phyloP scores from a whole-genome alignment of 2,797 vertebrate genomes.

The Lycodopsis pacificus region DNA sequence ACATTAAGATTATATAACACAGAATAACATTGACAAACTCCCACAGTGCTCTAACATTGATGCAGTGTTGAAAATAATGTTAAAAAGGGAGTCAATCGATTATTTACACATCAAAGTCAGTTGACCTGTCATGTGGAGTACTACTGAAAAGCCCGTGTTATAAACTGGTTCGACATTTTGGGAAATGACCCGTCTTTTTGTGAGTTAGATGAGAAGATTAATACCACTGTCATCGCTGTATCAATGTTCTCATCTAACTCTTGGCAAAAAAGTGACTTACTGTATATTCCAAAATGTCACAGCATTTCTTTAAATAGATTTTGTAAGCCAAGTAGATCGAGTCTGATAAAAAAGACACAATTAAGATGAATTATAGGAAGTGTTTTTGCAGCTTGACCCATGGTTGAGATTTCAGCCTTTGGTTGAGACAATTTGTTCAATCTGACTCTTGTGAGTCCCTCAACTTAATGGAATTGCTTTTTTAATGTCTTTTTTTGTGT shows the following conservation, averaged over 20 bases:
- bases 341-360: not conserved
- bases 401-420: not conserved
- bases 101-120: not conserved
- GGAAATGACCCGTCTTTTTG: not conserved
- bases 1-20: conserved; percentile 5
- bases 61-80: conserved; percentile 9
- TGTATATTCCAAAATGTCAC: not conserved
- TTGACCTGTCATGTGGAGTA: not conserved
- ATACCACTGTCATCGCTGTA: not conserved
- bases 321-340: not conserved
- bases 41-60: not conserved
- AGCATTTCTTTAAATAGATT: not conserved
- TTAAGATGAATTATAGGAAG: not conserved
- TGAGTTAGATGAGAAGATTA: not conserved
- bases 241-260: not conserved
- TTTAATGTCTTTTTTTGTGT: conserved; percentile 21
- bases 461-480: not conserved
- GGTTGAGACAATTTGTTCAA: not conserved
- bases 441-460: not conserved
- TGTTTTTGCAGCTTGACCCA: not conserved
- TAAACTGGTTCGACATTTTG: not conserved
- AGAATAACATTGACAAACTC: conserved; percentile 10
- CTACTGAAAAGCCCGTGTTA: not conserved
- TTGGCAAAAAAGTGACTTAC: not conserved
- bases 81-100: not conserved